Conservation (phyloP, 2,797 vertebrate genomes). For the Gobio occitaniae region DNA sequence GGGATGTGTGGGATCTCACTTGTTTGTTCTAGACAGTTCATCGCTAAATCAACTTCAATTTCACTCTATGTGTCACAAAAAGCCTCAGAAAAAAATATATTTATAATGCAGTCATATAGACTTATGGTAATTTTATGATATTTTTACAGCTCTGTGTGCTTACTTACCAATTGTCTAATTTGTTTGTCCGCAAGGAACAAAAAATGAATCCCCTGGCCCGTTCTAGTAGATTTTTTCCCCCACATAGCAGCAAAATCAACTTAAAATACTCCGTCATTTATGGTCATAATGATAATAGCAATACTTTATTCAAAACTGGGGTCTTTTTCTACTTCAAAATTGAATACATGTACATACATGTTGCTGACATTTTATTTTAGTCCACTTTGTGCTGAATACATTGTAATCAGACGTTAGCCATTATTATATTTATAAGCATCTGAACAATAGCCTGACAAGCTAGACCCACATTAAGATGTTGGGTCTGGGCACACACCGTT, state of each 20-base stretch:
- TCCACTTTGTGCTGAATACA: neutral
- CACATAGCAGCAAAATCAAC: neutral
- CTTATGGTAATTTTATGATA: neutral
- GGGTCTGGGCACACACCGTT: too few relatives aligned
- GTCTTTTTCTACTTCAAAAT: neutral
- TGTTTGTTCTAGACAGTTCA: neutral
- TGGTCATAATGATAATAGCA: neutral
- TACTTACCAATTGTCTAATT: neutral
- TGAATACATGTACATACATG: too few relatives aligned
- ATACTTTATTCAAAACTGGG: neutral
- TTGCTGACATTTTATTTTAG: neutral
- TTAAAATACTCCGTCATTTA: neutral
- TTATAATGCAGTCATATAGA: neutral
- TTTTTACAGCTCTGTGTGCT: neutral
- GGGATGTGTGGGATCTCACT: neutral
- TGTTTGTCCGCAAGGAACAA: neutral
- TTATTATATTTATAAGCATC: neutral
- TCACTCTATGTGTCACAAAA: neutral
- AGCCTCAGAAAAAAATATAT: neutral
- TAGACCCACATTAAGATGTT: too few relatives aligned
- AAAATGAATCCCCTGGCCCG: too few relatives aligned
- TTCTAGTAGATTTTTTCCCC: too few relatives aligned
- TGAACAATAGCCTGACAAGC: neutral
- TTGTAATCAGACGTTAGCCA: neutral
- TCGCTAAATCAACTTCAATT: neutral